Percentiles rank a stretch among this genome's conserved stretches.
Evolutionary conservation across 2,113 vertebrate species (phyloP).

Genomic region (Arizona elegans): DNA sequence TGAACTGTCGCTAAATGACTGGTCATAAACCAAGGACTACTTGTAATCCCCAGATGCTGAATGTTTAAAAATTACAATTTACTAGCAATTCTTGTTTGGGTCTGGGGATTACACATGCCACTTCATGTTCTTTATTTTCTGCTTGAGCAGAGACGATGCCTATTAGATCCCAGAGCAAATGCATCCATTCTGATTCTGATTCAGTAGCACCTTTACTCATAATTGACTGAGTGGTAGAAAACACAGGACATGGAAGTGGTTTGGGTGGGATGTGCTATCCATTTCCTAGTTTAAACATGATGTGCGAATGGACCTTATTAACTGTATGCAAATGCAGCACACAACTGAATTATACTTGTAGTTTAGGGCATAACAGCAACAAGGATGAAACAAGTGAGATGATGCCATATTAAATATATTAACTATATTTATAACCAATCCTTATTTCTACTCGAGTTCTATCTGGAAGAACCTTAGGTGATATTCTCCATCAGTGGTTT

Average conservation of each 20-base stretch:
- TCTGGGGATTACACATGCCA: not conserved
- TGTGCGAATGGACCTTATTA: not conserved
- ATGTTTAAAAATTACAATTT: not conserved
- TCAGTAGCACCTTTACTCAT: not conserved
- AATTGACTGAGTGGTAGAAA: not conserved
- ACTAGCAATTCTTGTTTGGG: not conserved
- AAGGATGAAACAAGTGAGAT: not conserved
- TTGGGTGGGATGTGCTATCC: not conserved
- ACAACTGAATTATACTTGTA: not conserved
- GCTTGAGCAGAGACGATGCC: not conserved
- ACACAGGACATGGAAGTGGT: not conserved
- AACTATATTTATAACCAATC: not conserved
- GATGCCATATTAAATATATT: not conserved
- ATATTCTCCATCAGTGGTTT: slow-evolving; percentile 26
- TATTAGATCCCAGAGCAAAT: not conserved
- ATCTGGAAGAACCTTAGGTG: slow-evolving; percentile 23
- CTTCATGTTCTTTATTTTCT: not conserved
- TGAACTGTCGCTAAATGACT: too few relatives aligned
- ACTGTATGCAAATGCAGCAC: not conserved
- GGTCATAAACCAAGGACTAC: too few relatives aligned
- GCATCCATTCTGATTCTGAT: not conserved
- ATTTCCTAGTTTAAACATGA: not conserved
- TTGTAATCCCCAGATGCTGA: not conserved
- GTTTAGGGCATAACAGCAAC: not conserved
- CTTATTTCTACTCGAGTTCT: not conserved